These are phyloP conservation scores for Carollia perspicillata DNA, from an alignment of 2,113 vertebrate species.

Conservation along the genomic window DNA sequence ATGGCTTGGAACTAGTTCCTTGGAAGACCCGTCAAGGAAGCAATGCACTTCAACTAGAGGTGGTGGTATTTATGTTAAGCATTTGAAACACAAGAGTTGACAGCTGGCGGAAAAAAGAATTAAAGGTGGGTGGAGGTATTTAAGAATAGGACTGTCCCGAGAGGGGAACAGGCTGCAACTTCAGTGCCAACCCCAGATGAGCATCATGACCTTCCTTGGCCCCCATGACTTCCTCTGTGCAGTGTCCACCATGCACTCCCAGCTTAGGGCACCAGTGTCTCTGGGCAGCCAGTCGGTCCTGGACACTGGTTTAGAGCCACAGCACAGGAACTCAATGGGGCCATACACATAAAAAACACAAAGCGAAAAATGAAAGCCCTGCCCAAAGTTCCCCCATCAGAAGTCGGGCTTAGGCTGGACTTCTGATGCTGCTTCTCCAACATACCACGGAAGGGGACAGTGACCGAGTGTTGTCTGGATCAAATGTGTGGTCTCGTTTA, in stretches of 20 bases:
- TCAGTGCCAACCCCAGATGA: not conserved
- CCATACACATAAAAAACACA: not conserved
- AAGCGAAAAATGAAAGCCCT: not conserved
- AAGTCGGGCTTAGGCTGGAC: not conserved
- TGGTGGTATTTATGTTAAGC: not conserved
- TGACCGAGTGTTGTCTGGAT: not conserved
- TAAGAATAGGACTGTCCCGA: not conserved
- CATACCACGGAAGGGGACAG: not conserved
- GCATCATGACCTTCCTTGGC: not conserved
- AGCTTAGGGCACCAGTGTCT: not conserved
- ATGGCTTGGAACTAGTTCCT: not conserved
- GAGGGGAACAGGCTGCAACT: not conserved
- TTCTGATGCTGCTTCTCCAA: not conserved
- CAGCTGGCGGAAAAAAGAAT: not conserved
- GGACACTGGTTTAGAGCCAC: not conserved
- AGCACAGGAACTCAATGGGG: rapidly evolving
- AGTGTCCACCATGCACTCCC: too few species aligned
- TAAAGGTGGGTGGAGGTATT: not conserved
- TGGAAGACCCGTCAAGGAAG: not conserved
- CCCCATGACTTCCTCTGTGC: not conserved
- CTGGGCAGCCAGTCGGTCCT: not conserved
- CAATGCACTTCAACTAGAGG: not conserved
- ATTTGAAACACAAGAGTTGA: not conserved
- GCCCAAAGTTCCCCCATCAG: not conserved
- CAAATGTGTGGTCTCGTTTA: not conserved